phyloP scores from a whole-genome alignment of 2,797 vertebrate species.

The Halcyon leucocephala region DNA sequence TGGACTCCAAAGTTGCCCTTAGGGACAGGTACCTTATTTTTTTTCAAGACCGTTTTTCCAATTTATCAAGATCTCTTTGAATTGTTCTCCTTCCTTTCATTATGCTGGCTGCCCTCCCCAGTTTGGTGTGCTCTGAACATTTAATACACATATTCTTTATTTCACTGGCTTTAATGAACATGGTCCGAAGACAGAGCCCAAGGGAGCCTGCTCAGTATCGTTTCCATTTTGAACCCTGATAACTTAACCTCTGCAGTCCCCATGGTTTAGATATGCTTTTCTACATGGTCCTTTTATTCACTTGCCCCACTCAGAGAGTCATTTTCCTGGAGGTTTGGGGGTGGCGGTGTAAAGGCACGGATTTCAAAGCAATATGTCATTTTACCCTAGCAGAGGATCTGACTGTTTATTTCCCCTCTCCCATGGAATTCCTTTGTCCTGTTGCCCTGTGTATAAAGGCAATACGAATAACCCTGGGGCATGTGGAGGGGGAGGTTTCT shows the following conservation, averaged over 20 bases:
- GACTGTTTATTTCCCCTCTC: slow-evolving; percentile 45
- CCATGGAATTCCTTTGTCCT: slow-evolving; percentile 48
- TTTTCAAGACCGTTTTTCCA: not conserved
- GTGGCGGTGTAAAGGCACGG: not conserved
- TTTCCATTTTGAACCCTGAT: slow-evolving; percentile 35
- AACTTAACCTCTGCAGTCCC: not conserved
- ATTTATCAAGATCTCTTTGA: not conserved
- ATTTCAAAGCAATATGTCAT: slow-evolving; percentile 56
- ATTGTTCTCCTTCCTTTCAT: not conserved
- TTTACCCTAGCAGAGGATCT: slow-evolving; percentile 21
- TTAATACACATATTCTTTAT: slow-evolving; percentile 24
- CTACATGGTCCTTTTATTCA: slow-evolving; percentile 5
- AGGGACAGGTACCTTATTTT: not conserved
- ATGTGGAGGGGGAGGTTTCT: slow-evolving; percentile 25
- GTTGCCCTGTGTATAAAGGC: slow-evolving; percentile 27
- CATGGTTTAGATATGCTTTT: not conserved
- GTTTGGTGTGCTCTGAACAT: not conserved
- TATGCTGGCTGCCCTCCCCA: not conserved
- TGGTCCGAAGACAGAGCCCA: not conserved
- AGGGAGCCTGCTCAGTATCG: not conserved
- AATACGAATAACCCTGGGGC: slow-evolving; percentile 18
- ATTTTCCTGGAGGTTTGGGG: not conserved
- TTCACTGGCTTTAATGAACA: not conserved
- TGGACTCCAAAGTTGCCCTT: not conserved
- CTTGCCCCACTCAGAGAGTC: not conserved